Evolutionary conservation across 2,797 vertebrate species (phyloP).

Genomic region (Lindbergichthys nudifrons): DNA sequence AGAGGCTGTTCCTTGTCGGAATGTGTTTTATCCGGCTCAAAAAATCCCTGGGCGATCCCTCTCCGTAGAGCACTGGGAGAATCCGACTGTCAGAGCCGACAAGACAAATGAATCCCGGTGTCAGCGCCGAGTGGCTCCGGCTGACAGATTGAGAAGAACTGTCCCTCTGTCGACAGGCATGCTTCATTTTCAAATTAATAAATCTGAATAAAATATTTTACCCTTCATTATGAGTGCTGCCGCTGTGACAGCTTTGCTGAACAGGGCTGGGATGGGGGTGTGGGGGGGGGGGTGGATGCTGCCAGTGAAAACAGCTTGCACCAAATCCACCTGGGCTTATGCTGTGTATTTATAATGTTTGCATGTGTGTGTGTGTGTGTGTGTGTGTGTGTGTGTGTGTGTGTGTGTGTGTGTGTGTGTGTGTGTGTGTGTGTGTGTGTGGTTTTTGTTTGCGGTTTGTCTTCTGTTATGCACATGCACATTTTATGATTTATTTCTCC

Average conservation of each 20-base stretch:
- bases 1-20: slow-evolving; percentile 99
- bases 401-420: slow-evolving; percentile 51
- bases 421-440: slow-evolving; percentile 34
- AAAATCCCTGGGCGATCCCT: slow-evolving; percentile 97
- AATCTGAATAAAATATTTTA: slow-evolving; percentile 99
- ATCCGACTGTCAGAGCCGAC: slow-evolving; percentile 98
- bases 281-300: slow-evolving; percentile 61
- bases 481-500: slow-evolving; percentile 39
- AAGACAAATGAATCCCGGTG: slow-evolving; percentile 98
- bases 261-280: slow-evolving; percentile 82
- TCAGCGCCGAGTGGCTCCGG: slow-evolving; percentile 94
- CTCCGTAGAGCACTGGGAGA: slow-evolving; percentile 94
- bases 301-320: slow-evolving; percentile 97
- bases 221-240: slow-evolving; percentile 98
- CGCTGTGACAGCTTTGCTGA: slow-evolving; percentile 96
- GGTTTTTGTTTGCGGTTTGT: slow-evolving; percentile 50
- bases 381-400: slow-evolving; percentile 30
- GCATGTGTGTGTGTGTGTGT: slow-evolving; percentile 40
- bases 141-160: slow-evolving; percentile 99
- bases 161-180: slow-evolving; percentile 99
- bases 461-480: slow-evolving; percentile 60
- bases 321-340: slow-evolving; percentile 96
- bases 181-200: slow-evolving; percentile 99
- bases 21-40: slow-evolving; percentile 98
- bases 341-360: slow-evolving; percentile 81